Conservation (phyloP, 2,113 vertebrate genomes). For the Alexandromys fortis region DNA sequence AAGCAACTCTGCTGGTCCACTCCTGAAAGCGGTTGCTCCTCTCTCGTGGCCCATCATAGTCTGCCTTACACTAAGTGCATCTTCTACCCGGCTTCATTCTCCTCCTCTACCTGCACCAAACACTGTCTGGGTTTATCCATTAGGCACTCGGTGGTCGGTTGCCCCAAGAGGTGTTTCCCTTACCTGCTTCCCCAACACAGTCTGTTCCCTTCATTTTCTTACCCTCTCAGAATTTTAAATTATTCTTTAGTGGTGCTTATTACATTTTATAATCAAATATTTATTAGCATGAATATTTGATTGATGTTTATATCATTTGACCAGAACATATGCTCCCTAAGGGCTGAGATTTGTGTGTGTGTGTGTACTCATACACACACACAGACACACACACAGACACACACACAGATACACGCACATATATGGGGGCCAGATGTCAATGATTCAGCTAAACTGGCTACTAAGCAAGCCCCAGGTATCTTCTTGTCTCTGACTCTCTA, state of each 20-base stretch:
- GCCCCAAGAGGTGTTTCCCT: neutral
- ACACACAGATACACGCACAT: neutral
- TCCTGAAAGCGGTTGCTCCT: neutral
- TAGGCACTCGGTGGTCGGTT: neutral
- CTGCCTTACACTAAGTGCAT: neutral
- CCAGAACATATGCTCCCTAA: neutral
- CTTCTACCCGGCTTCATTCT: neutral
- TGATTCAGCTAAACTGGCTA: neutral
- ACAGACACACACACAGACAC: neutral
- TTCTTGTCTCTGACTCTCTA: neutral
- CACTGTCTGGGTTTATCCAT: neutral
- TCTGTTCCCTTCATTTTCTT: neutral
- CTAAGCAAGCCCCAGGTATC: neutral
- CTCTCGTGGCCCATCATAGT: neutral
- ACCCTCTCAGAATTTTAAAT: neutral
- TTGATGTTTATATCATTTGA: neutral
- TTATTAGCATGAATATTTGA: conserved; percentile 31
- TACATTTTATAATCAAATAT: conserved; percentile 36
- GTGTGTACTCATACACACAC: neutral
- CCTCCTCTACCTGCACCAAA: too few species aligned
- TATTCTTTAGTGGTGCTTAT: neutral
- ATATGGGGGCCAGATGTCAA: neutral
- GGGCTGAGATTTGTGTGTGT: neutral
- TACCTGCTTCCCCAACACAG: neutral
- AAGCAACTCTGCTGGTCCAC: neutral